Evolutionary conservation across 2,797 vertebrate genomes (phyloP), one percentile per base, ranked within the genome.

Genomic region (Helostoma temminkii): DNA sequence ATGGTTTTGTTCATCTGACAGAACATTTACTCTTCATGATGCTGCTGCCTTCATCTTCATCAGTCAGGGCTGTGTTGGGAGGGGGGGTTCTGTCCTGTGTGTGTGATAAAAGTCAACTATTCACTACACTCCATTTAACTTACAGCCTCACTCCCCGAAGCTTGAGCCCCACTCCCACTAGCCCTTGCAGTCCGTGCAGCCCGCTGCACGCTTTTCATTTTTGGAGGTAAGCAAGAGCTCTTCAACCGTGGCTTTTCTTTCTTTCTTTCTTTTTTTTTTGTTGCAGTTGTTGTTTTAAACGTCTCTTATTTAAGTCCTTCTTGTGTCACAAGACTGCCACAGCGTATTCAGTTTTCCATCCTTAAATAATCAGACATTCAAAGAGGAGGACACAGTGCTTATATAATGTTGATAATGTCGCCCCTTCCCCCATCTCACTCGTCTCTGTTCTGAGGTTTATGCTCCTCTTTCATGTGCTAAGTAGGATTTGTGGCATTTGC

Each of bases 141-240:
- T 99, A 48, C 97, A 99, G 98, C 98, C 96, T 99, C 89, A 99
- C 98, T 90, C 97, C 97, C 85, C 95, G 97, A 94, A 99, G 98
- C 93, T 94, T 98, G 97, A 99, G 98, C 93, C 97, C 98, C 91
- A 98, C 98, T 96, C 97, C 97, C 93, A 98, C 98, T 95, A 99
- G 98, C 79, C 97, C 98, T 80, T 98, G 97, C 97, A 99, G 98
- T 73, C 97, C 98, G 81, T 98, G 97, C 95, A 99, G 98, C 85
- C 98, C 98, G 72, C 95, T 99, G 95, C 96, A 98, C 93, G 96
- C 96, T 55, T 99, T 99, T 94, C 97, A 99, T 95, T 99, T 99
- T 89, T 99, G 97, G 97, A 99, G 98, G 98, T 99, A 99, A 99
- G 98, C 94, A 3, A 75, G 67, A 84, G 87, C 87, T 91, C 80